Evolutionary conservation across 2,888 invertebrate species (phyloP), one percentile per base, ranked within the genome.

Genomic region (Sinohyriopsis cumingii): DNA sequence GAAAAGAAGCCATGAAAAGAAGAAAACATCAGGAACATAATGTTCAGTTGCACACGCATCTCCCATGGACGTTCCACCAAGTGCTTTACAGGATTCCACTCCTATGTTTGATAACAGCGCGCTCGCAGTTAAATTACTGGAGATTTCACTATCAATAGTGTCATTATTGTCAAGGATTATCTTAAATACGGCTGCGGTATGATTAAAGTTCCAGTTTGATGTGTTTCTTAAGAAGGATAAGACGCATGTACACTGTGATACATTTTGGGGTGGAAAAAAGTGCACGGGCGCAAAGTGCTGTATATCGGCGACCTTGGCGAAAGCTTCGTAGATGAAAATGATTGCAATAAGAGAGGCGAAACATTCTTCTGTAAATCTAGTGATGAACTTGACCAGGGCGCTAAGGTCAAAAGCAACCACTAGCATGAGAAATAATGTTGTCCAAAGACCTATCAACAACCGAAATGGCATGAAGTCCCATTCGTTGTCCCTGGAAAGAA

Each of bases 381-480:
- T 99, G 80, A 98, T 98, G 88, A 97, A 97, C 89, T 97, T 97
- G 54, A 99, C 98, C 71, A 98, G 92, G 63, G 97, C 96, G 89
- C 97, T 97, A 12, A 97, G 96, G 91, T 99, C 99, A 56, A 97
- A 93, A 2, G 97, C 97, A 57, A 97, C 97, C 80, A 99, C 91
- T 67, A 95, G 92, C 59, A 99, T 77, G 71, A 98, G 92, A 86
- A 97, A 96, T 22, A 95, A 82, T 0, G 95, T 93, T 54, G 95
- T 95, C 99, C 99, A 99, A 20, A 97, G 93, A 28, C 98, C 99
- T 77, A 99, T 96, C 95, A 98, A 99, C 88, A 98, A 94, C 77
- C 97, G 93, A 89, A 98, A 96, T 1, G 96, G 94, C 93, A 99
- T 94, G 89, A 97, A 99, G 86, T 96, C 94, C 95, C 97, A 95